Base-by-base conservation (phyloP, 1,140 invertebrate genomes). In the Eumaeus atala region DNA sequence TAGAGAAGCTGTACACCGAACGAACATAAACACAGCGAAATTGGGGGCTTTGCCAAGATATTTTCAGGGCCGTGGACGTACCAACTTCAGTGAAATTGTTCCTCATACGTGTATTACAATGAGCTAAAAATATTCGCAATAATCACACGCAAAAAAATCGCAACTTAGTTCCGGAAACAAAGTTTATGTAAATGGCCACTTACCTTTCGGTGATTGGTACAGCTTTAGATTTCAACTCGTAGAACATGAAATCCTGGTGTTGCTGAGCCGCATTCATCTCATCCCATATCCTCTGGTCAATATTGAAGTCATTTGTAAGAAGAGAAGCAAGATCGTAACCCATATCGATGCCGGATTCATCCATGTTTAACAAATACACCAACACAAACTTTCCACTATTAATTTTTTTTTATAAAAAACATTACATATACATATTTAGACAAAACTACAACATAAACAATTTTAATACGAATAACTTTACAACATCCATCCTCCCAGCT, bases 321-420 rank as follows among this genome's bases (percentile, higher is more conserved):
- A 92, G 84, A 51, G 91, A 90, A 51, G 90, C 90, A 64, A 92
- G 87, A 87, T 93, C 92, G 67, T 92, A 93, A 59, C 90, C 91
- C 87, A 93, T 89, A 78, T 93, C 92, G 71, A 93, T 92, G 44
- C 92, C 92, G 58, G 92, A 93, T 76, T 93, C 92, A 86, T 87
- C 87, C 85, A 88, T 88, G 78, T 81, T 88, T 66, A 70, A 74
- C 68, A 62, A 64, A 72, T 74, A 66, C 83, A 83, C 77, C 72
- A 77, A 70, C 80, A 84, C 77, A 64, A 75, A 77, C 73, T 84
- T 71, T 63, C 58, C 80, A 86, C 80, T 70, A 55, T 58, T 51
- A 68, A 74, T 59, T 51, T 62, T 58, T 59, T 54, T 60, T 64
- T 59, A 51, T 66, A 61, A 68, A 61, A 57, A 64, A 62, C 69